phyloP scores from a whole-genome alignment of 2,113 vertebrate genomes.

The Aleadryas rufinucha region DNA sequence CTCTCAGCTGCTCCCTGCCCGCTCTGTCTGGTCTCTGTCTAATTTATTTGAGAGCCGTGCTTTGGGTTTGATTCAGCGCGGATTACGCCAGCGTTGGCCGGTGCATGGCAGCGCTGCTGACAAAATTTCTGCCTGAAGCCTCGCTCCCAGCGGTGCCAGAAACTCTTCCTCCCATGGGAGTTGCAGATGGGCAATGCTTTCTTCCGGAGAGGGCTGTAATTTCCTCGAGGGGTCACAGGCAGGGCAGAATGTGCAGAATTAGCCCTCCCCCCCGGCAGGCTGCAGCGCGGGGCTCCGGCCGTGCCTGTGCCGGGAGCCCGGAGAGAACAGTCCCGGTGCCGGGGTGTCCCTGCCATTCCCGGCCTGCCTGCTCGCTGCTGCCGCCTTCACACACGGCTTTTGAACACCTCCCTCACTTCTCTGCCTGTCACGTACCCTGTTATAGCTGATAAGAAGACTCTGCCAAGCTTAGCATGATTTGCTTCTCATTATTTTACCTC shows the following conservation, averaged over 20 bases:
- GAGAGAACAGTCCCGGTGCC: not conserved
- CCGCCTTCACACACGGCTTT: not conserved
- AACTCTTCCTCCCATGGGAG: conserved; percentile 1
- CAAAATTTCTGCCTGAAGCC: not conserved
- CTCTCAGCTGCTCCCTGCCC: conserved; percentile 1
- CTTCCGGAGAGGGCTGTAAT: conserved; percentile 29
- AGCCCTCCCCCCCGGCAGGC: not conserved
- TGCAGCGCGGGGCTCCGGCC: not conserved
- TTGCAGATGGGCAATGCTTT: conserved; percentile 10
- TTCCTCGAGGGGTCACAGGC: conserved; percentile 10
- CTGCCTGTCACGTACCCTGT: not conserved
- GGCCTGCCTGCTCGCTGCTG: not conserved
- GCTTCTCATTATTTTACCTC: not conserved
- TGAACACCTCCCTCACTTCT: not conserved
- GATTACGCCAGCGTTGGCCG: conserved; percentile 4
- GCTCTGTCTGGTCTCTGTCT: conserved; percentile 21
- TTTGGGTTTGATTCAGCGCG: conserved; percentile 17
- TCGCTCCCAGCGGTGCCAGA: not conserved
- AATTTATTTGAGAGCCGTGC: not conserved
- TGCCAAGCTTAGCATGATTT: not conserved
- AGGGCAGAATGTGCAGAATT: not conserved
- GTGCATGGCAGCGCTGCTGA: conserved; percentile 35
- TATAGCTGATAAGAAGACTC: not conserved
- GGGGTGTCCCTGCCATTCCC: not conserved
- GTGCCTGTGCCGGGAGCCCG: not conserved